phyloP scores from a whole-genome alignment of 2,888 invertebrate species.

The Mechanitis mazaeus region DNA sequence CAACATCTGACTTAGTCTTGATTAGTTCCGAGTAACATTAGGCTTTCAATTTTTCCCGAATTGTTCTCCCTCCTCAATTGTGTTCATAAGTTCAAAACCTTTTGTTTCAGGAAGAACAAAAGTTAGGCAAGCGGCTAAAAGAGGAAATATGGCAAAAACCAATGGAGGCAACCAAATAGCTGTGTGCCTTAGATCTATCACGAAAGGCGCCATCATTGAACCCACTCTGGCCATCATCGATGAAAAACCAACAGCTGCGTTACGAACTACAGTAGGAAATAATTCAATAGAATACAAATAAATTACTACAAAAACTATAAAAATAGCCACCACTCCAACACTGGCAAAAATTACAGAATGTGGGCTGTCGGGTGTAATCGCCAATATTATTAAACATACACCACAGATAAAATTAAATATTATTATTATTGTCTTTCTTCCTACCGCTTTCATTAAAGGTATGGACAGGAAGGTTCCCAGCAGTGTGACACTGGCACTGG shows the following conservation, averaged over 20 bases:
- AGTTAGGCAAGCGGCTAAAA: conserved; percentile 72
- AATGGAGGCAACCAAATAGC: conserved; percentile 81
- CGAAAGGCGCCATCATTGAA: conserved; percentile 89
- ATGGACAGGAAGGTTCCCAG: conserved; percentile 79
- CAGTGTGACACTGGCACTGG: conserved; percentile 81
- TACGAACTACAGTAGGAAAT: conserved; percentile 92
- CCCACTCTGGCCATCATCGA: conserved; percentile 92
- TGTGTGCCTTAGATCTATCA: conserved; percentile 77
- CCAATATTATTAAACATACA: conserved; percentile 77
- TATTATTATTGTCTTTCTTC: conserved; percentile 81
- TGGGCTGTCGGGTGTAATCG: conserved; percentile 64
- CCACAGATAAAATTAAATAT: conserved; percentile 79
- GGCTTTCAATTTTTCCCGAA: conserved; percentile 49
- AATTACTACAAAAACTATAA: conserved; percentile 89
- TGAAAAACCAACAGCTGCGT: conserved; percentile 91
- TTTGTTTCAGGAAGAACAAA: conserved; percentile 87
- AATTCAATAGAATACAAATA: conserved; percentile 92
- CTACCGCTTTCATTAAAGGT: conserved; percentile 79
- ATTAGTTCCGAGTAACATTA: not conserved
- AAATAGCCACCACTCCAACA: conserved; percentile 86
- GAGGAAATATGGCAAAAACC: conserved; percentile 82
- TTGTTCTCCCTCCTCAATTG: conserved; percentile 86
- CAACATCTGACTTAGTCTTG: not conserved
- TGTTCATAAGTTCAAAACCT: conserved; percentile 84
- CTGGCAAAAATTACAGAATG: conserved; percentile 79